These are phyloP conservation scores for Imbricaverruca yamaguchii DNA, from an alignment of 2,888 invertebrate genomes.

Conservation along the genomic window DNA sequence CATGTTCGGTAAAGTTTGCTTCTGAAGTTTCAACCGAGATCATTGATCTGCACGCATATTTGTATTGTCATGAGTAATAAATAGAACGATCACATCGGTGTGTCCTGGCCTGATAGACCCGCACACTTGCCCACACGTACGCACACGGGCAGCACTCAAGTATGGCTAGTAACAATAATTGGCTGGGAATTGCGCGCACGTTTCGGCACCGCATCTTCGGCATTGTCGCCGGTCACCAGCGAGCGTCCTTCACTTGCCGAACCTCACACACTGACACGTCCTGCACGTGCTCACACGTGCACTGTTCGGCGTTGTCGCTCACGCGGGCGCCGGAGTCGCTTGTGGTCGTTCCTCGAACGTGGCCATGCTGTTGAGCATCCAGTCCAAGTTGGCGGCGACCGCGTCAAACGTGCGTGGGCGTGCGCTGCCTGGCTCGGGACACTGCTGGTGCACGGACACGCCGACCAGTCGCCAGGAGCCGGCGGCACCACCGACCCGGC, in stretches of 20 bases:
- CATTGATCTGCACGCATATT: neutral
- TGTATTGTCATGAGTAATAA: constrained; percentile 8
- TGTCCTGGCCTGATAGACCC: neutral
- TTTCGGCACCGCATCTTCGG: neutral
- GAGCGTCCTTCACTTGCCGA: neutral
- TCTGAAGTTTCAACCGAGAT: no score
- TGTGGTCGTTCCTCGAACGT: neutral
- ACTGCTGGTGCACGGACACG: neutral
- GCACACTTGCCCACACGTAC: neutral
- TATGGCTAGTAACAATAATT: constrained; percentile 7
- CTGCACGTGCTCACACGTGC: neutral
- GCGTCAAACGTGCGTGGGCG: neutral
- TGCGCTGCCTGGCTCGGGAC: neutral
- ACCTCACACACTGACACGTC: neutral
- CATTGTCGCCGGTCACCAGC: neutral
- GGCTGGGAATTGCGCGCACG: neutral
- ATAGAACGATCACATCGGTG: neutral
- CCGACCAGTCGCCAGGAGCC: constrained; percentile 1
- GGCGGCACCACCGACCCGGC: neutral
- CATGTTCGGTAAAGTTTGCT: no score
- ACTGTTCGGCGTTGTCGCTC: neutral
- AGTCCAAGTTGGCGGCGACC: neutral
- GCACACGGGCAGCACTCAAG: neutral
- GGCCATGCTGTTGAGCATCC: neutral
- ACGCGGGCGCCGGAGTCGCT: neutral